Evolutionary conservation across 2,797 vertebrate genomes (phyloP), one percentile per base, ranked within the genome.

Genomic region (Thripadectes ignobilis): DNA sequence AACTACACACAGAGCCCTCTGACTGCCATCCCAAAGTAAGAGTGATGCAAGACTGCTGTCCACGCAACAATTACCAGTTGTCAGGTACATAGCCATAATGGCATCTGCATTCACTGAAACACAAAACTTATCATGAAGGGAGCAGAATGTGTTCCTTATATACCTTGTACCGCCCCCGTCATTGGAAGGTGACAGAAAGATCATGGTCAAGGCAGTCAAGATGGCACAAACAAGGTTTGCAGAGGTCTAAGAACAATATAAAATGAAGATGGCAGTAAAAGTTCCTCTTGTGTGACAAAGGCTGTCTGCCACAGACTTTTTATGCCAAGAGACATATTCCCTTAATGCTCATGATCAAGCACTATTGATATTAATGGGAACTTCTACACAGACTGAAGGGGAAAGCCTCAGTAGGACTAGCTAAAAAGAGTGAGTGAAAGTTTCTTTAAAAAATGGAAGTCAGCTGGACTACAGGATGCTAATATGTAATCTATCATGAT

Each of bases 31-130:
- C 88, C 92, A 89, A 92, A 86, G 63, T 78, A 67, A 78, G n/a
- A 88, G 51, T 17, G 78, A 83, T 45, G 68, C 75, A 78, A 76
- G 34, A 77, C 45, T 80, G 65, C 46, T 32, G 91, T 62, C 96
- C 92, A 92, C 13, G 13, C 54, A 92, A 95, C 66, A 87, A 77
- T 14, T 39, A 79, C 48, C 63, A 84, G 68, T 81, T 91, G 89
- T 92, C 88, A 96, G 82, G 83, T 78, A 87, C 77, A 92, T 59
- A 91, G 80, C 74, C 69, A 65, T 38, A 94, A 85, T 18, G 92
- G 84, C 49, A 82, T 66, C 95, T 85, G 65, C 48, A 32, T 79
- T 90, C 88, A 84, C 86, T 92, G 96, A 79, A 95, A 94, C 27
- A 90, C 69, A 93, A 95, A 91, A 90, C 68, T 67, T 45, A 63